Conservation (phyloP, 2,797 vertebrate species). For the Cygnus olor region DNA sequence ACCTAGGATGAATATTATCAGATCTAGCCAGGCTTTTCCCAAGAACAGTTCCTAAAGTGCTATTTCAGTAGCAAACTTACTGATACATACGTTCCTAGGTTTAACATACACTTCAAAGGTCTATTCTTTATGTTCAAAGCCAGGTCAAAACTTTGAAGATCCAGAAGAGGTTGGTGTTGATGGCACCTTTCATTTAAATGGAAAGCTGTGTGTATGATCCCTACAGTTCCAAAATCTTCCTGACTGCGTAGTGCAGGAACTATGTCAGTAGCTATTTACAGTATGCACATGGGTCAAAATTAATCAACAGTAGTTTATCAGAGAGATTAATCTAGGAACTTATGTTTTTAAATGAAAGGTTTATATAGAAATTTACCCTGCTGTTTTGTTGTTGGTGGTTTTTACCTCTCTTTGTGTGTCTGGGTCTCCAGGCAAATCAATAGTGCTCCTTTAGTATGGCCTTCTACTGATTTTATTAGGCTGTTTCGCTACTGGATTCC, state of each 20-base stretch:
- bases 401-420: neutral
- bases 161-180: neutral
- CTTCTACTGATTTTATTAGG: neutral
- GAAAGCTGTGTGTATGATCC: neutral
- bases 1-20: neutral
- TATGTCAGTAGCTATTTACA: neutral
- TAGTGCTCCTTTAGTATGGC: neutral
- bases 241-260: neutral
- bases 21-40: neutral
- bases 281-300: neutral
- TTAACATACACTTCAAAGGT: neutral
- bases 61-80: neutral
- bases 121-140: neutral
- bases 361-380: neutral
- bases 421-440: neutral
- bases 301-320: neutral
- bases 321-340: neutral
- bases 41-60: rapidly evolving
- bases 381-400: neutral
- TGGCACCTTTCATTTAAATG: neutral
- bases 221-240: neutral
- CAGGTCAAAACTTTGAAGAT: neutral
- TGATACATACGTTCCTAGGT: neutral
- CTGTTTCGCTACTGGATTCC: neutral
- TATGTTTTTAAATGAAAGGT: neutral